Evolutionary conservation across 2,888 invertebrate species (phyloP).

Genomic region (Melinopterus prodromus): DNA sequence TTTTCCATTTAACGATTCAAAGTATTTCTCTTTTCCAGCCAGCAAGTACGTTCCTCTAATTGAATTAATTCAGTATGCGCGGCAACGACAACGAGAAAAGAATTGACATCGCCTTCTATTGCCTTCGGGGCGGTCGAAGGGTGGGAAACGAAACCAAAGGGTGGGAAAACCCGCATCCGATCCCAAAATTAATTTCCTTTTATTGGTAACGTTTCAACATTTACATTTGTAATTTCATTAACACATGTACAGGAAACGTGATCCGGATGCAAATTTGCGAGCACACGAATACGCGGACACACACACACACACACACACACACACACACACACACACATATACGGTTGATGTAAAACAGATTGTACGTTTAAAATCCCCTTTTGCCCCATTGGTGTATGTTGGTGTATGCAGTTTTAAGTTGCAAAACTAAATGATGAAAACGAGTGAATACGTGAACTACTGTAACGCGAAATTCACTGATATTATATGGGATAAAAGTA

Average conservation of each 20-base stretch:
- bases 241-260: neutral
- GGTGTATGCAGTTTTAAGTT: neutral
- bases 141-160: neutral
- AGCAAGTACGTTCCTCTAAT: slow-evolving; percentile 18
- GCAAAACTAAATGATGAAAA: neutral
- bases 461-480: neutral
- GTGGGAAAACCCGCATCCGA: neutral
- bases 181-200: neutral
- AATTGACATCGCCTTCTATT: neutral
- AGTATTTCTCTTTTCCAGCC: slow-evolving; percentile 29
- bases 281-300: neutral
- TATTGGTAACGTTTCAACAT: slow-evolving; percentile 4
- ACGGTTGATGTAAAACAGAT: neutral
- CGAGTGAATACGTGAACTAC: neutral
- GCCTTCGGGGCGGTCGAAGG: neutral
- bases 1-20: slow-evolving; percentile 28
- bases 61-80: slow-evolving; percentile 24
- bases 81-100: neutral
- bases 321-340: neutral
- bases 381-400: neutral
- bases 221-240: neutral
- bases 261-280: neutral
- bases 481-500: too few species aligned
- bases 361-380: neutral
- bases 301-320: too few species aligned